These are phyloP conservation scores for Petromus typicus DNA, from an alignment of 2,113 vertebrate genomes.

Conservation along the genomic window DNA sequence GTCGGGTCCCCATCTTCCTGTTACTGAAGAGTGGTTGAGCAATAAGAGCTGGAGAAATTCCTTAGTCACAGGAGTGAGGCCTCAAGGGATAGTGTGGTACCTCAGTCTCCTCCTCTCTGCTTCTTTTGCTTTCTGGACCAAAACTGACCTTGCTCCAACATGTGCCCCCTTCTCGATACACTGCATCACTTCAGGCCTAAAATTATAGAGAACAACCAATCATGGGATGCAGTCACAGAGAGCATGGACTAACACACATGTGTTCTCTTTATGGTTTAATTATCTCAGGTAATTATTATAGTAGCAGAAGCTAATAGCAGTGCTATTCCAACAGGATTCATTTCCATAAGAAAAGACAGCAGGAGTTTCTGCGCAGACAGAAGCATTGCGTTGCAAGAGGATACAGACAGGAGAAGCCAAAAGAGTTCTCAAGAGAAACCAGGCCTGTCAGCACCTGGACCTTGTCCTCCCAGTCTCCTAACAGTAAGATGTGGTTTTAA, in stretches of 20 bases:
- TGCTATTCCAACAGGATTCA: neutral
- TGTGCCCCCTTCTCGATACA: accelerated
- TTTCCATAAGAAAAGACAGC: neutral
- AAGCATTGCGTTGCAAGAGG: neutral
- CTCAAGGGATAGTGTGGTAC: too few relatives aligned
- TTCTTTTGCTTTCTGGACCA: neutral
- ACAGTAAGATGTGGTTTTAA: neutral
- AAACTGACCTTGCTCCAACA: neutral
- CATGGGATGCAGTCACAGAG: neutral
- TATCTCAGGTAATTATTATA: neutral
- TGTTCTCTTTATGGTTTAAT: neutral
- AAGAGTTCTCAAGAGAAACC: neutral
- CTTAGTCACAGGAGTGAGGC: neutral
- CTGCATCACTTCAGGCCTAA: neutral
- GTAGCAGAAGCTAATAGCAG: neutral
- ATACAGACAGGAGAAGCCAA: neutral
- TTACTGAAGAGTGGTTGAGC: neutral
- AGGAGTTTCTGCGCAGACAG: neutral
- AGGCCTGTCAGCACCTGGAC: neutral
- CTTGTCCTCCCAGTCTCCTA: neutral
- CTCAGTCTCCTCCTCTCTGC: neutral
- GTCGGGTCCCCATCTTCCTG: neutral
- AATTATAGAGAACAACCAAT: neutral
- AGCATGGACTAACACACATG: neutral
- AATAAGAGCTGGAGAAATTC: neutral